Base-by-base conservation (phyloP, 2,888 invertebrate genomes). In the Merodon equestris region DNA sequence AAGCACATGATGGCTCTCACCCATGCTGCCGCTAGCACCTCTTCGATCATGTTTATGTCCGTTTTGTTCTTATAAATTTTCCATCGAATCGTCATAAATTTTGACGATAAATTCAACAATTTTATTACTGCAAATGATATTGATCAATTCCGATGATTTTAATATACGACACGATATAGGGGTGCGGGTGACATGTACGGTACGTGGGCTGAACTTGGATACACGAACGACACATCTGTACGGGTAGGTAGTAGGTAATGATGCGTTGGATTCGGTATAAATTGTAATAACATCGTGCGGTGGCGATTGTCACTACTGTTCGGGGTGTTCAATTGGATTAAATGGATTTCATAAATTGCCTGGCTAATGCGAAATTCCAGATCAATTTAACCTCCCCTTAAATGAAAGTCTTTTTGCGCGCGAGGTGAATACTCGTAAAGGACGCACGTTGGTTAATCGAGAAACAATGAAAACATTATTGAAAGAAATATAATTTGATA, bases 121-220 rank as follows among this genome's bases (percentile, higher is more conserved):
- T 79, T 79, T 74, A 79, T 70, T 73, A 79, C 77, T 61, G 57
- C 51, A 67, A 68, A 63, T 58, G 68, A 79, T 74, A 74, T 79
- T 79, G 68, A 74, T 74, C 74, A 70, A 74, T 74, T 74, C 56
- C 68, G 60, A 71, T 70, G 58, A 71, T 71, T 71, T 61, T 71
- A 71, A 61, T 63, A 63, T 44, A 58, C 50, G 58, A 40, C 47
- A 56, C 18, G 48, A 56, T 36, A 45, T 54, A n/a, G n/a, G n/a
- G n/a, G n/a, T n/a, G n/a, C n/a, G n/a, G n/a, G n/a, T n/a, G n/a
- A n/a, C n/a, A n/a, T n/a, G n/a, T n/a, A n/a, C n/a, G n/a, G 44
- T 34, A 10, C 9, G 19, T 27, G 17, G 17, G 51, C 19, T 12
- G 34, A 14, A n/a, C 42, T 34, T n/a, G 9, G 10, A 9, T n/a